These are phyloP conservation scores for Clusia tigrina DNA, from an alignment of 2,888 invertebrate genomes.

Conservation along the genomic window DNA sequence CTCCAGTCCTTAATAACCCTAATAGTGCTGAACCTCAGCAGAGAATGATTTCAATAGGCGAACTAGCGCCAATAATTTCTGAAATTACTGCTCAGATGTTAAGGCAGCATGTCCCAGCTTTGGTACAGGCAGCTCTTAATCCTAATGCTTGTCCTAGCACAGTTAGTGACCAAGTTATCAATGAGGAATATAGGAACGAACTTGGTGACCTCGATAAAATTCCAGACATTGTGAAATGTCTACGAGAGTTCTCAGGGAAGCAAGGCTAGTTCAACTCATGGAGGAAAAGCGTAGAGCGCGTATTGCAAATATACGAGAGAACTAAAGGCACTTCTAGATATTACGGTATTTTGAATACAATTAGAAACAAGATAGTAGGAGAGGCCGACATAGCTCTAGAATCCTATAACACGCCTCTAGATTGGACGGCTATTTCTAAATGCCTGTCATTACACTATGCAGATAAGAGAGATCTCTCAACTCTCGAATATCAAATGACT, in stretches of 20 bases:
- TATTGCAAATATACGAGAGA: too few relatives aligned
- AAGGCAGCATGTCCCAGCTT: neutral
- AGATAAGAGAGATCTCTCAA: conserved; percentile 32
- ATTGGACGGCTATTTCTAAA: conserved; percentile 29
- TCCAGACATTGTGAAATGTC: too few relatives aligned
- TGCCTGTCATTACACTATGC: conserved; percentile 32
- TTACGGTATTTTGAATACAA: conserved; percentile 18
- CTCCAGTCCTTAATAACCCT: neutral
- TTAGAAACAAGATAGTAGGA: neutral
- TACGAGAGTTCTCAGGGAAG: conserved; percentile 28
- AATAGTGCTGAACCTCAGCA: neutral
- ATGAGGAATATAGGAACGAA: neutral
- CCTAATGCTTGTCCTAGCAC: too few relatives aligned
- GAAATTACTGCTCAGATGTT: too few relatives aligned
- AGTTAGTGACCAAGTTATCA: neutral
- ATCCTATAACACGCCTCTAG: conserved; percentile 8
- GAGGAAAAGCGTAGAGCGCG: too few relatives aligned
- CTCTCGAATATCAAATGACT: conserved; percentile 12
- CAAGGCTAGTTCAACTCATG: conserved; percentile 26
- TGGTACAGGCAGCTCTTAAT: too few relatives aligned
- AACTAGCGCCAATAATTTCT: too few relatives aligned
- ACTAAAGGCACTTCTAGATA: conserved; percentile 21
- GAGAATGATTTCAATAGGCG: neutral
- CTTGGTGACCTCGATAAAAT: too few relatives aligned
- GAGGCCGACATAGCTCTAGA: neutral